These are phyloP conservation scores for Halcyon malimbica DNA, from an alignment of 2,113 vertebrate species.

Conservation along the genomic window DNA sequence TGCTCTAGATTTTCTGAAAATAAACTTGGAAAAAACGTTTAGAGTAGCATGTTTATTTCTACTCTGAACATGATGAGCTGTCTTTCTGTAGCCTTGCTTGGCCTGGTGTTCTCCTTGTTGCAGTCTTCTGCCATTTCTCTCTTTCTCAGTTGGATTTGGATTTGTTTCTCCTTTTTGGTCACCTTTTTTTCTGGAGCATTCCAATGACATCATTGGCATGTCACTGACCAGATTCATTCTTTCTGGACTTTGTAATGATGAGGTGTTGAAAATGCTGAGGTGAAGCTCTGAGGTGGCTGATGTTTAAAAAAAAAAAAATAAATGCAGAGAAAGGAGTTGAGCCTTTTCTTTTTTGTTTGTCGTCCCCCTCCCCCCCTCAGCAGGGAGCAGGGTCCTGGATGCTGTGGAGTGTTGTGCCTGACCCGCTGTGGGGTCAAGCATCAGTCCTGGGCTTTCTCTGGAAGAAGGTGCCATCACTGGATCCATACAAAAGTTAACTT, in stretches of 20 bases:
- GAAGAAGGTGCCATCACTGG: not conserved
- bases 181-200: slow-evolving; percentile 3
- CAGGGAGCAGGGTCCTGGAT: not conserved
- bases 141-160: not conserved
- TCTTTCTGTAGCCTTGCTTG: not conserved
- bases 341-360: not conserved
- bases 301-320: not conserved
- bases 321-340: not conserved
- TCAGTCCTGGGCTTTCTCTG: not conserved
- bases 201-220: not conserved
- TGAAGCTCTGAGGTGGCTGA: not conserved
- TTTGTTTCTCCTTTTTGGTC: not conserved
- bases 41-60: slow-evolving; percentile 38
- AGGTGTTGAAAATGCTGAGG: not conserved
- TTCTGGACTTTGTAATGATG: not conserved
- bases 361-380: not conserved
- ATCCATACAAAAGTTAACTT: not conserved
- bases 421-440: accelerated
- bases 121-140: not conserved
- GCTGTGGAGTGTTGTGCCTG: not conserved
- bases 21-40: slow-evolving; percentile 23
- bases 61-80: not conserved
- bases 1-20: slow-evolving; percentile 41
- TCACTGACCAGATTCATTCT: not conserved
- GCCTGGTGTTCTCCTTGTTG: not conserved